Conservation (phyloP, 2,797 vertebrate genomes). For the Oreonectes daqikongensis region DNA sequence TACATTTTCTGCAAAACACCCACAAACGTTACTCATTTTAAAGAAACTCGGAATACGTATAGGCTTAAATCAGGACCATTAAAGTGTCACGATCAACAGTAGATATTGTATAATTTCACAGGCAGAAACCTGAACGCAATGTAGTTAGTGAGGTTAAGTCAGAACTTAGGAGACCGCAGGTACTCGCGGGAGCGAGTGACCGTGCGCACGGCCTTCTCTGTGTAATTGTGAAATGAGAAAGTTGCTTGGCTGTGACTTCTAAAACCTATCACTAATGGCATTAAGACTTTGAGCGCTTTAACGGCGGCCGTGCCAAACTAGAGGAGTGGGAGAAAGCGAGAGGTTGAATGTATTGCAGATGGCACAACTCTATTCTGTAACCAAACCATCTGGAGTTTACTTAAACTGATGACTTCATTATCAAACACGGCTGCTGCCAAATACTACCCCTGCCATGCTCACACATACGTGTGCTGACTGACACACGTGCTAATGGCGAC, state of each 20-base stretch:
- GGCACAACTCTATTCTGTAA: constrained; percentile 82
- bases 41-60: background rate
- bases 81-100: background rate
- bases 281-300: constrained; percentile 74
- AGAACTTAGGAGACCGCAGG: constrained; percentile 41
- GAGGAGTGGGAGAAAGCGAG: constrained; percentile 53
- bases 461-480: constrained; percentile 40
- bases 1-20: constrained; percentile 9
- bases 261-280: constrained; percentile 81
- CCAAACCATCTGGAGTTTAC: constrained; percentile 81
- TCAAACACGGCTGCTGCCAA: constrained; percentile 76
- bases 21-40: constrained; percentile 11
- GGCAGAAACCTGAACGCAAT: background rate
- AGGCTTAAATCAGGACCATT: constrained; percentile 7
- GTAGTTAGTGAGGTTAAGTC: background rate
- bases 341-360: constrained; percentile 82
- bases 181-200: constrained; percentile 53
- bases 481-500: constrained; percentile 22
- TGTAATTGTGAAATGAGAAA: constrained; percentile 71
- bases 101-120: constrained; percentile 6
- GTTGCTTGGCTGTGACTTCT: constrained; percentile 80
- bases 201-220: constrained; percentile 56
- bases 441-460: constrained; percentile 70
- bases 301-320: constrained; percentile 70
- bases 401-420: constrained; percentile 85